Evolutionary conservation across 2,797 vertebrate genomes (phyloP).

Genomic region (Ispidina lecontei): DNA sequence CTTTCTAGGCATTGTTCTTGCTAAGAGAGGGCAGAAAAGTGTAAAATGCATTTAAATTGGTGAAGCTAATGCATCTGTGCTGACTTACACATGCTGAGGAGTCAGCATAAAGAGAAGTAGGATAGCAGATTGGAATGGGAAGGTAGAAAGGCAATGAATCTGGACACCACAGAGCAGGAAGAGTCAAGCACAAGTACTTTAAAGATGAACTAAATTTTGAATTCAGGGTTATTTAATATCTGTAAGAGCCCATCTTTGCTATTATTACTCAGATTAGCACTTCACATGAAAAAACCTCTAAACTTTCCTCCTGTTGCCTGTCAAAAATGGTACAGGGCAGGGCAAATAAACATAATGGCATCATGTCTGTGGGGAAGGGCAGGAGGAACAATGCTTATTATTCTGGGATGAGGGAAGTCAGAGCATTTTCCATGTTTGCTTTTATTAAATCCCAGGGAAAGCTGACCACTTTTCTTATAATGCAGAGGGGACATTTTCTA

Average conservation of each 20-base stretch:
- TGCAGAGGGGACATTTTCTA: background rate
- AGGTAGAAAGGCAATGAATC: background rate
- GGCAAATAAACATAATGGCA: background rate
- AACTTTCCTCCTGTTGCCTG: background rate
- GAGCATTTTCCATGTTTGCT: background rate
- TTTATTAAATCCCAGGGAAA: background rate
- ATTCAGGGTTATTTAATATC: background rate
- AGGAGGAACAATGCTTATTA: accelerated
- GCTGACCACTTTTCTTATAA: background rate
- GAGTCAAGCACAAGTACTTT: background rate
- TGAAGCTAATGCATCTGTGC: background rate
- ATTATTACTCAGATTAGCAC: background rate
- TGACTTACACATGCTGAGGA: background rate
- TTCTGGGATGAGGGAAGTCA: background rate
- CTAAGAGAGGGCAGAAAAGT: background rate
- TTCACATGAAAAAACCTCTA: background rate
- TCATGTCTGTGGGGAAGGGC: background rate
- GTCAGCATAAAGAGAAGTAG: background rate
- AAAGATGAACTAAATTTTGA: background rate
- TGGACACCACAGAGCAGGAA: background rate
- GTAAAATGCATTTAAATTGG: background rate
- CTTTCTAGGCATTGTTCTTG: constrained; percentile 47
- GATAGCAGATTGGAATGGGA: background rate
- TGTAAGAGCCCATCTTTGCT: background rate
- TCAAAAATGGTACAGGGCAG: background rate